Conservation (phyloP, 1,140 invertebrate species). For the Scaptodrosophila lebanonensis region DNA sequence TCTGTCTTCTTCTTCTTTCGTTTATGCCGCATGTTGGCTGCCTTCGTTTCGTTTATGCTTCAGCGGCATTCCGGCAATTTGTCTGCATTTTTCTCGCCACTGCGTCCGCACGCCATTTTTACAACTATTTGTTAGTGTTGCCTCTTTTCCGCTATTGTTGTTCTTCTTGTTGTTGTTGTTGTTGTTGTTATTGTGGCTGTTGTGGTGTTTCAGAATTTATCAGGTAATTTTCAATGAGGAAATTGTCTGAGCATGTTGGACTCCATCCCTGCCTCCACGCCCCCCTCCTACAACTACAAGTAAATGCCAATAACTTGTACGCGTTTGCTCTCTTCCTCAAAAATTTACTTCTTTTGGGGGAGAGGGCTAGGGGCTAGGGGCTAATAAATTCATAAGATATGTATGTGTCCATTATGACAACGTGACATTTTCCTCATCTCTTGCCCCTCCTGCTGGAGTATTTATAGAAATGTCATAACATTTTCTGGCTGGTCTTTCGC, state of each 20-base stretch:
- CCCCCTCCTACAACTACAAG: too few relatives aligned
- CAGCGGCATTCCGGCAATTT: constrained; percentile 67
- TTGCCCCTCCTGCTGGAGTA: constrained; percentile 6
- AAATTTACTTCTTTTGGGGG: too few relatives aligned
- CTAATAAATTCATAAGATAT: too few relatives aligned
- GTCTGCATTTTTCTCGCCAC: constrained; percentile 59
- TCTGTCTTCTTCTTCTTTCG: constrained; percentile 6
- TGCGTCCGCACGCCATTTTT: constrained; percentile 15
- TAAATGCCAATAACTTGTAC: too few relatives aligned
- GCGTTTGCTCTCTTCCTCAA: too few relatives aligned
- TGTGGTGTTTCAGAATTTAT: constrained; percentile 26
- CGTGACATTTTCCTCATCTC: constrained; percentile 20
- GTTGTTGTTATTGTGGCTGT: too few relatives aligned
- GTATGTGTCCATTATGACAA: constrained; percentile 34
- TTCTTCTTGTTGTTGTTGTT: too few relatives aligned
- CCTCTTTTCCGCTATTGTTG: constrained; percentile 7
- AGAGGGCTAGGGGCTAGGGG: too few relatives aligned
- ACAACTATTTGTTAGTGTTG: constrained; percentile 34
- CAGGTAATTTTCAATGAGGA: constrained; percentile 53
- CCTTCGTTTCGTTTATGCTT: constrained; percentile 61
- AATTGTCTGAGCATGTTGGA: constrained; percentile 11
- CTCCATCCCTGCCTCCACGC: too few relatives aligned
- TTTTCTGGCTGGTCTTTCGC: constrained; percentile 26
- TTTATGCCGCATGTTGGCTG: not conserved
- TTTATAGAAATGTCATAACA: constrained; percentile 66